phyloP scores from a whole-genome alignment of 2,113 vertebrate genomes.

The Machaerirhynchus nigripectus region DNA sequence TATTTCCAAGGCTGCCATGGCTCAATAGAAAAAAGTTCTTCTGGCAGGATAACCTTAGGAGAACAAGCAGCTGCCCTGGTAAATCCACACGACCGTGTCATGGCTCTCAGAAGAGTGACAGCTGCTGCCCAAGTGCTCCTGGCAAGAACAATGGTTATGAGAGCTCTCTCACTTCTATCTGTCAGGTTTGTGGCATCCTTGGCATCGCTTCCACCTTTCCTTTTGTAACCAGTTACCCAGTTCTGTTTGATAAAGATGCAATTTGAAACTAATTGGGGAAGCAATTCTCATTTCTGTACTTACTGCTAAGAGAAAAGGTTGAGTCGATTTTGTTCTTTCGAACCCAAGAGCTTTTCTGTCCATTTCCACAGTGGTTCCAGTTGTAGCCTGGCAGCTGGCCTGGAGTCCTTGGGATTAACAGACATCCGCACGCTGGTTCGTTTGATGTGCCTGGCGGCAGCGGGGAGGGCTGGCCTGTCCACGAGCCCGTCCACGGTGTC shows the following conservation, averaged over 20 bases:
- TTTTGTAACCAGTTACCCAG: not conserved
- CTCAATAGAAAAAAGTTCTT: conserved; percentile 91
- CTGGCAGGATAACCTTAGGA: conserved; percentile 89
- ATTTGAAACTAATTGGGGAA: not conserved
- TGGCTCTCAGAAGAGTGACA: conserved; percentile 92
- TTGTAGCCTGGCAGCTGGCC: conserved; percentile 96
- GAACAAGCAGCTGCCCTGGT: conserved; percentile 91
- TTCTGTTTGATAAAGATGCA: not conserved
- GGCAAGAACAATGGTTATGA: conserved; percentile 98
- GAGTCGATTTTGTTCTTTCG: not conserved
- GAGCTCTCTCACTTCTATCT: conserved; percentile 92
- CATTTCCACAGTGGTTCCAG: conserved; percentile 86
- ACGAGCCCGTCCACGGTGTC: conserved; percentile 75
- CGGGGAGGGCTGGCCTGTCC: conserved; percentile 92
- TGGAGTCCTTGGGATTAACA: conserved; percentile 92
- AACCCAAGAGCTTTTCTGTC: not conserved
- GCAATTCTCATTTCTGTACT: accelerated
- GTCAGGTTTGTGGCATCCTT: conserved; percentile 76
- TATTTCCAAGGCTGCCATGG: conserved; percentile 86
- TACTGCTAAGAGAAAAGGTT: not conserved
- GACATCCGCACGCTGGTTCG: conserved; percentile 95
- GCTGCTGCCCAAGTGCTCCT: conserved; percentile 94
- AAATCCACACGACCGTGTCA: conserved; percentile 90
- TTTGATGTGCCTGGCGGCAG: conserved; percentile 95
- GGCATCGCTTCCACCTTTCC: not conserved